Conservation (phyloP, 1,140 invertebrate species). For the Macrotrachela quadricornifera region DNA sequence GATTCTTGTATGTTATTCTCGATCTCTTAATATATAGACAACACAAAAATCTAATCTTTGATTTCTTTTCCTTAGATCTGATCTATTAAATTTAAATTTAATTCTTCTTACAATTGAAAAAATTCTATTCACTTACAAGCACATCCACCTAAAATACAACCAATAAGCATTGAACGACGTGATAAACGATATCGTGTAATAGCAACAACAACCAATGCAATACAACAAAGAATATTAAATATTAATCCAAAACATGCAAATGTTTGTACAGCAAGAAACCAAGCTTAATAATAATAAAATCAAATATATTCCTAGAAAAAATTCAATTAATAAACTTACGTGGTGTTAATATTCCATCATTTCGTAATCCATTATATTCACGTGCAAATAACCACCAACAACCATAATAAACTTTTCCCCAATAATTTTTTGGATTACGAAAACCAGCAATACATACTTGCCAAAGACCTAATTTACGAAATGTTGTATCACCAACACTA, state of each 20-base stretch:
- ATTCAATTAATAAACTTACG: background rate
- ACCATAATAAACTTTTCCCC: conserved; percentile 11
- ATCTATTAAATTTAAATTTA: too few relatives aligned
- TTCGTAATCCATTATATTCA: conserved; percentile 7
- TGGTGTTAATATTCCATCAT: conserved; percentile 5
- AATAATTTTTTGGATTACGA: conserved; percentile 9
- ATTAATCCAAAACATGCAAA: conserved; percentile 6
- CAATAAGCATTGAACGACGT: too few relatives aligned
- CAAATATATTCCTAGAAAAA: background rate
- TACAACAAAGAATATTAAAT: background rate
- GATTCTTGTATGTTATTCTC: too few relatives aligned
- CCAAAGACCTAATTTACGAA: conserved; percentile 12
- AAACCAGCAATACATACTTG: conserved; percentile 13
- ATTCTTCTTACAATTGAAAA: too few relatives aligned
- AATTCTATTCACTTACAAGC: too few relatives aligned
- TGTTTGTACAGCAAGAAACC: conserved; percentile 8
- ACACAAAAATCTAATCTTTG: too few relatives aligned
- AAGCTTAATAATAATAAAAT: background rate
- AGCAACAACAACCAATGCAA: too few relatives aligned
- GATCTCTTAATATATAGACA: too few relatives aligned
- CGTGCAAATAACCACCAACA: conserved; percentile 14
- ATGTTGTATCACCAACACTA: conserved; percentile 11
- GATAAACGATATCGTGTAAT: too few relatives aligned
- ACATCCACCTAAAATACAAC: too few relatives aligned
- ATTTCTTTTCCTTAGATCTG: too few relatives aligned